Base-by-base conservation (phyloP, 2,113 vertebrate genomes). In the Corynorhinus townsendii region DNA sequence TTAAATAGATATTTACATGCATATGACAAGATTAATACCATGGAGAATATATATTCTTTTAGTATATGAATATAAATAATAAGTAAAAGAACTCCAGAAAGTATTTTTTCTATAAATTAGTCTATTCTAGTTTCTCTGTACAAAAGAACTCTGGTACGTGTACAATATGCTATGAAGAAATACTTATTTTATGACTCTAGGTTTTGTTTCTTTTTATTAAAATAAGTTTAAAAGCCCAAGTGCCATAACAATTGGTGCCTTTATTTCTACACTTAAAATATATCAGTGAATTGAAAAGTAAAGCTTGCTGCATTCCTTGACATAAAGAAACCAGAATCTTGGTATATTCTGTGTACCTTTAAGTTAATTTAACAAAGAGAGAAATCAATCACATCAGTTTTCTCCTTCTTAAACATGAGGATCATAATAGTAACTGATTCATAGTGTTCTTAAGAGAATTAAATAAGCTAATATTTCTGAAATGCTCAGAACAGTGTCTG, bases 201-300 rank as follows among this genome's bases (percentile, higher is more conserved):
- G 45, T 59, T 64, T 97, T 47, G 33, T 38, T 95, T 83, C 81
- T 89, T 52, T 91, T 64, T 69, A 95, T 83, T 73, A 93, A 80
- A 90, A 80, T 73, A 47, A 83, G 20, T 5, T 7, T 1, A 17
- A 90, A 86, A 54, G 5, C 3, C n/a, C 10, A 96, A 40, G 11
- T 33, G 12, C 35, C 38, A 24, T 80, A 75, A 90, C 12, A 52
- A 62, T n/a, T 14, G 94, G 33, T 12, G 2, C 17, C 26, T 56
- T 88, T 89, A 87, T 73, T 81, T 88, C 71, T 77, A 89, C 0
- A 77, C 22, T 92, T 45, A 33, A 30, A 12, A 45, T 24, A 10
- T 10, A 71, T 24, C 77, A 77, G 30, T 75, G 15, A 79, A 56
- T 14, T 86, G 79, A 86, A 86, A 84, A 72, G n/a, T 35, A 90